Conservation (phyloP, 2,113 vertebrate genomes). For the Anthoscopus minutus region DNA sequence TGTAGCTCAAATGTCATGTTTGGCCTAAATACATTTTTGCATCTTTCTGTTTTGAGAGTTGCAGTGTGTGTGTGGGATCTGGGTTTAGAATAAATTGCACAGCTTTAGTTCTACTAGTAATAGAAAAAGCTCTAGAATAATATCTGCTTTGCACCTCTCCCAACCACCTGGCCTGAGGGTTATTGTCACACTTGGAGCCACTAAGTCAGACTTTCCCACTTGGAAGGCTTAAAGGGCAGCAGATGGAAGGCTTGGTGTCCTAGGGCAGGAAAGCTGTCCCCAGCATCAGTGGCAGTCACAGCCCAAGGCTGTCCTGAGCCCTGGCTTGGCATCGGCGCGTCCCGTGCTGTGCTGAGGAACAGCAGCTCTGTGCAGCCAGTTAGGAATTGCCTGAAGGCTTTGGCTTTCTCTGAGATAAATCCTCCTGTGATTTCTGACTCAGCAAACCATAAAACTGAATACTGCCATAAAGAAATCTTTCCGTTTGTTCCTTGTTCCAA, state of each 20-base stretch:
- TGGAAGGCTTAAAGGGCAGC: neutral
- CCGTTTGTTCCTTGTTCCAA: neutral
- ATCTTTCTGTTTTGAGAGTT: neutral
- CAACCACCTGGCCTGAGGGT: neutral
- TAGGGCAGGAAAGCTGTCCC: neutral
- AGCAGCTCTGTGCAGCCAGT: neutral
- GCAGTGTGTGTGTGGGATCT: neutral
- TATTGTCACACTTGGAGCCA: neutral
- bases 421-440: neutral
- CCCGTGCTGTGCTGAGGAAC: neutral
- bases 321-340: fast-evolving
- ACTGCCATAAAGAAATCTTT: neutral
- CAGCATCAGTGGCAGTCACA: neutral
- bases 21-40: neutral
- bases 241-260: neutral
- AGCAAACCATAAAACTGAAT: neutral
- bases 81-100: neutral
- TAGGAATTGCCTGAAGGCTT: neutral
- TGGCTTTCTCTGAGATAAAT: neutral
- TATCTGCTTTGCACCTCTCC: neutral
- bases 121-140: neutral
- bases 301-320: neutral
- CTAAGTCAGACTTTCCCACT: neutral
- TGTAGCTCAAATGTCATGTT: neutral
- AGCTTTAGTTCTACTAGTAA: neutral